Conservation (phyloP, 2,113 vertebrate species). For the Cisticola juncidis region DNA sequence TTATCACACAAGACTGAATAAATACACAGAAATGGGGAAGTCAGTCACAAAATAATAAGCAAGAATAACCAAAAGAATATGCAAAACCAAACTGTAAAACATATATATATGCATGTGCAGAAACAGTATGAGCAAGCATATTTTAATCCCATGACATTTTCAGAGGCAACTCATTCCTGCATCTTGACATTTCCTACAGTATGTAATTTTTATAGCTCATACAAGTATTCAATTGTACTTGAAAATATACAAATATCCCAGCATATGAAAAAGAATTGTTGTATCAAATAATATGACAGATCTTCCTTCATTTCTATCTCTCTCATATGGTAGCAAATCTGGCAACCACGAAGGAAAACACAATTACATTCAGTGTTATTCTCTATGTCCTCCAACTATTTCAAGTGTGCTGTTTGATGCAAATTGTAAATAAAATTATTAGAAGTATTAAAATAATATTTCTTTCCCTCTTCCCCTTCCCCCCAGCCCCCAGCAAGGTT, state of each 20-base stretch:
- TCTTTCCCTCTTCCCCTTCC: not conserved
- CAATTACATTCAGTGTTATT: not conserved
- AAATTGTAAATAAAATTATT: not conserved
- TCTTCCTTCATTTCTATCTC: not conserved
- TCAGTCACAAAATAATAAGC: not conserved
- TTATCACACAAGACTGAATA: not conserved
- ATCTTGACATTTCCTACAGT: not conserved
- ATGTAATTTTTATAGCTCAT: not conserved
- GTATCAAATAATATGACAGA: not conserved
- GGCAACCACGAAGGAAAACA: not conserved
- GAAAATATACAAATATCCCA: not conserved
- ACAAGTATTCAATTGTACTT: not conserved
- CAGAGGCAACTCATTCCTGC: not conserved
- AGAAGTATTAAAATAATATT: not conserved
- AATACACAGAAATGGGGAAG: not conserved
- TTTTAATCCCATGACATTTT: not conserved
- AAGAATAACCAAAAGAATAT: not conserved
- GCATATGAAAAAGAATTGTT: not conserved
- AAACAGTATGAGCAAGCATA: not conserved
- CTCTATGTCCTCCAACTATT: not conserved
- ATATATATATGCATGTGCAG: not conserved
- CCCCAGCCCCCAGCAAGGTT: rapidly evolving
- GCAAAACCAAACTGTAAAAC: not conserved
- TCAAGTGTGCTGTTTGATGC: not conserved
- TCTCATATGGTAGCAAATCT: not conserved